phyloP scores from a whole-genome alignment of 2,888 invertebrate species.

The Pseudanteris insignis region DNA sequence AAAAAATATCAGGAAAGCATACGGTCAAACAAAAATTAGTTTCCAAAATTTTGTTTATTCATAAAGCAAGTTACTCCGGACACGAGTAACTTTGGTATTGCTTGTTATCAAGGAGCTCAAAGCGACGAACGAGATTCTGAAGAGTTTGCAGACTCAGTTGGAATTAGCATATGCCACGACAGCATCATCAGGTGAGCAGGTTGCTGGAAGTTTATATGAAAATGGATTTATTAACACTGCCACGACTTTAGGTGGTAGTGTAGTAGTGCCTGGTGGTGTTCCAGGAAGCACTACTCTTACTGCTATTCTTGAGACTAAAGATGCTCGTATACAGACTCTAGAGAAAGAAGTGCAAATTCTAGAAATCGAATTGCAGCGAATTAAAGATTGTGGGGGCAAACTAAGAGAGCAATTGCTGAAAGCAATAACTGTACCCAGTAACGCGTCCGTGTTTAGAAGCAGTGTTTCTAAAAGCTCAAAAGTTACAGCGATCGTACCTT shows the following conservation, averaged over 20 bases:
- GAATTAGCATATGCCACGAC: conserved; percentile 76
- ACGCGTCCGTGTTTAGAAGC: conserved; percentile 21
- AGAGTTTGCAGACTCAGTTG: conserved; percentile 82
- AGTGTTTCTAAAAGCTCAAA: conserved; percentile 8
- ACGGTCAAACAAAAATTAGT: conserved; percentile 7
- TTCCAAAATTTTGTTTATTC: conserved; percentile 9
- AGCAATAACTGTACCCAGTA: conserved; percentile 57
- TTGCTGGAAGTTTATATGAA: conserved; percentile 54
- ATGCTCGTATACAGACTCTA: conserved; percentile 85
- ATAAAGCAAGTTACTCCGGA: conserved; percentile 40
- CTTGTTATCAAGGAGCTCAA: conserved; percentile 77
- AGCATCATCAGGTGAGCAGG: conserved; percentile 66
- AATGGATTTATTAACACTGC: conserved; percentile 48
- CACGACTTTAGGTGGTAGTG: conserved; percentile 61
- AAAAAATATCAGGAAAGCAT: conserved; percentile 21
- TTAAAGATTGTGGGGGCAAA: conserved; percentile 67
- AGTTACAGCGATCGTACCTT: conserved; percentile 56
- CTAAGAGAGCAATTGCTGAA: conserved; percentile 61
- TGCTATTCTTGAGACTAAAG: conserved; percentile 85
- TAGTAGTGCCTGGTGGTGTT: conserved; percentile 66
- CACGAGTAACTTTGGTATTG: conserved; percentile 60
- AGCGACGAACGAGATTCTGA: conserved; percentile 85
- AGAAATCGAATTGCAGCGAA: conserved; percentile 78
- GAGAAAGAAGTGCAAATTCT: conserved; percentile 85
- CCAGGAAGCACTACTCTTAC: conserved; percentile 77